Evolutionary conservation across 2,113 vertebrate genomes (phyloP), one percentile per base, ranked within the genome.

Genomic region (Callipepla californica): DNA sequence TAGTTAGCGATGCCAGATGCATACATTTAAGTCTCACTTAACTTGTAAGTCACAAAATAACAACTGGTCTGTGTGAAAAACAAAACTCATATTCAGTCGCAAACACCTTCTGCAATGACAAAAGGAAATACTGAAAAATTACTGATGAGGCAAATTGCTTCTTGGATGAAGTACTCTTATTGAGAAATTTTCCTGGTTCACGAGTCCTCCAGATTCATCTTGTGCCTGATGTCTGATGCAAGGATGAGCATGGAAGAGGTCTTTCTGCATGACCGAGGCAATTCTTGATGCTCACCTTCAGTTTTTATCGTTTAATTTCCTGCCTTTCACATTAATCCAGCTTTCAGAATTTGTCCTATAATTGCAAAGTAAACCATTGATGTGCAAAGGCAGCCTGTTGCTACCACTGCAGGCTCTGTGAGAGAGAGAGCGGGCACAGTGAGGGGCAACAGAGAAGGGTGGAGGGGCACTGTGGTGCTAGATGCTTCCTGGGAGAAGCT

Each of bases 141-240:
- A 94, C 66, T 22, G 72, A 44, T 63, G 83, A 85, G 90, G 44
- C 42, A 89, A 93, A 96, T 93, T 68, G 63, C 47, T 92, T 96
- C 92, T 91, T 79, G 45, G 80, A 83, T 91, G 69, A 44, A 86
- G 57, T 58, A 30, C 62, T 70, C 28, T 80, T 92, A 23, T 69
- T 66, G 42, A 72, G 68, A 70, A 69, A 87, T 94, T 76, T 42
- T 93, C 85, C 69, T 73, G 86, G 53, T 81, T 61, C 1, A 4
- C 85, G 58, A 75, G 70, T 79, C 42, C 26, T 58, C 75, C 34
- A 76, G 65, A 94, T 86, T 94, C 32, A 75, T 79, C 83, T 95
- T 88, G 74, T 77, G 48, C 78, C 61, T 93, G 74, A 0, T 30
- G 38, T 82, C 84, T 90, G 94, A 92, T 77, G 55, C 42, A 91